Conservation (phyloP, 2,113 vertebrate species). For the Mus pahari region DNA sequence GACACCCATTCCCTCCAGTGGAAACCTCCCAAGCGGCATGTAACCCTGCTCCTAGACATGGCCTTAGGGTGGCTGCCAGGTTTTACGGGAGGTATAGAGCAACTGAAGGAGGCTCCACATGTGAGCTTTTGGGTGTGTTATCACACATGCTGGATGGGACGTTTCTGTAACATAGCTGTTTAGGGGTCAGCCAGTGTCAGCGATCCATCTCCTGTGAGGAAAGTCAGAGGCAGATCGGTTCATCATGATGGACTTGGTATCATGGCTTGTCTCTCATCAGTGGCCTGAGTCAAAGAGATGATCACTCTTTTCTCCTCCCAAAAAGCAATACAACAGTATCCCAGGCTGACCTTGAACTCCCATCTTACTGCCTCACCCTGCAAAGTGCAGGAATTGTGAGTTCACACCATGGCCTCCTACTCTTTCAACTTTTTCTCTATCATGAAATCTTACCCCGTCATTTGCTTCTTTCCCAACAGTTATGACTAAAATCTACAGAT, state of each 20-base stretch:
- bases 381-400: background rate
- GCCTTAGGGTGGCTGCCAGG: background rate
- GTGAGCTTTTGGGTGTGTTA: background rate
- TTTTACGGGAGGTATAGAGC: background rate
- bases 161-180: background rate
- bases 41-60: background rate
- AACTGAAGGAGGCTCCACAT: background rate
- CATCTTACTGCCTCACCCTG: background rate
- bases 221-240: background rate
- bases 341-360: background rate
- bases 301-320: background rate
- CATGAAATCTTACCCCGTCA: background rate
- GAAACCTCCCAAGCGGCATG: background rate
- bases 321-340: background rate
- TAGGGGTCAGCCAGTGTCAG: background rate
- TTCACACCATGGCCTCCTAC: rapidly evolving
- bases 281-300: background rate
- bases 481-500: background rate
- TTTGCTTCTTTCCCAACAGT: background rate
- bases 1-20: too few species aligned
- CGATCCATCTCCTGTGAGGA: background rate
- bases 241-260: background rate
- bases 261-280: background rate
- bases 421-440: background rate
- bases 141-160: background rate